phyloP scores from a whole-genome alignment of 53 echinoderm and acorn worm species.

The Apostichopus leukothele region DNA sequence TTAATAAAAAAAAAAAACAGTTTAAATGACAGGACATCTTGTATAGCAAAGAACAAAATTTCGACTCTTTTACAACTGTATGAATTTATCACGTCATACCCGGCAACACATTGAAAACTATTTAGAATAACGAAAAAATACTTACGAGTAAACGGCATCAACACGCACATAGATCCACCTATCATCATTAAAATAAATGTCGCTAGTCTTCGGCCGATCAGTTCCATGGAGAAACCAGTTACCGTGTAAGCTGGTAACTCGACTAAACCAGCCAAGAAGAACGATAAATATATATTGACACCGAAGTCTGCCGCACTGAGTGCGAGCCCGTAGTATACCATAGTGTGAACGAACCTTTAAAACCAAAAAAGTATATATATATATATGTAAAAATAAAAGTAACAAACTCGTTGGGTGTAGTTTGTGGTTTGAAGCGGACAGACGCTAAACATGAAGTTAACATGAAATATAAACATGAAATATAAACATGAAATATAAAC shows the following conservation, averaged over 20 bases:
- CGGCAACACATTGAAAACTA: no score
- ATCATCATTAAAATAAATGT: slow-evolving; percentile 19
- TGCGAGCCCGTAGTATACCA: slow-evolving; percentile 37
- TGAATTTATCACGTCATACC: no score
- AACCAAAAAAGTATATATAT: neutral
- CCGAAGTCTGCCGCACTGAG: slow-evolving; percentile 45
- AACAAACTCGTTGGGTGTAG: no score
- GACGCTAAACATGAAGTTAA: no score
- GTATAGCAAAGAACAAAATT: no score
- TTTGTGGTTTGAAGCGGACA: no score
- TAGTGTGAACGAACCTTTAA: slow-evolving; percentile 36
- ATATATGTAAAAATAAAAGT: no score
- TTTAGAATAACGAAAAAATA: neutral
- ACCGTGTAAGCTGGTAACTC: slow-evolving; percentile 45
- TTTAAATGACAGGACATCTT: no score
- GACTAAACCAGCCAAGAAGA: slow-evolving; percentile 40
- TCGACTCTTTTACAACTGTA: no score
- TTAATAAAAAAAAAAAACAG: neutral
- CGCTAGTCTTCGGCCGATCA: neutral
- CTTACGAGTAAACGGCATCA: slow-evolving; percentile 38
- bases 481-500: no score
- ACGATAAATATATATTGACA: slow-evolving; percentile 29
- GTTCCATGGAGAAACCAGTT: slow-evolving; percentile 29
- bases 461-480: no score
- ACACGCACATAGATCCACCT: slow-evolving; percentile 34